phyloP scores from a whole-genome alignment of 1,140 invertebrate species.

The Caligus rogercresseyi region DNA sequence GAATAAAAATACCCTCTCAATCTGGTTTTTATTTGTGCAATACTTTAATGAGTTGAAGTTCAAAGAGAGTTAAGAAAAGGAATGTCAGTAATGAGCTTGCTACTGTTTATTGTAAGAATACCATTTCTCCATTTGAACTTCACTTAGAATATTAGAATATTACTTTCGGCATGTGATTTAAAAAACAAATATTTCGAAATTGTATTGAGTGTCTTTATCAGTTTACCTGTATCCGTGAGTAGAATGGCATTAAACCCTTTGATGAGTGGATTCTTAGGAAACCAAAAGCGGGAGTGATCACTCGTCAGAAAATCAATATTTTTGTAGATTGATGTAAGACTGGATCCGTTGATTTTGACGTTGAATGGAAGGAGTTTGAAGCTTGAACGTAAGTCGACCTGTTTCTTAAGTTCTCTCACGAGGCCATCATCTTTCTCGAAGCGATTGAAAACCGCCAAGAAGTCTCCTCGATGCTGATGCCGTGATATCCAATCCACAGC shows the following conservation, averaged over 20 bases:
- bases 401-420: not conserved
- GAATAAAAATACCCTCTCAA: no score
- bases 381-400: not conserved
- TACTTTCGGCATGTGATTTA: no score
- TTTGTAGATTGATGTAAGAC: slow-evolving; percentile 20
- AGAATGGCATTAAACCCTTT: slow-evolving; percentile 28
- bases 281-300: slow-evolving; percentile 29
- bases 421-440: not conserved
- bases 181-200: no score
- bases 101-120: no score
- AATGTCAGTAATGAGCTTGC: no score
- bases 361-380: slow-evolving; percentile 10
- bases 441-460: slow-evolving; percentile 23
- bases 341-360: slow-evolving; percentile 22
- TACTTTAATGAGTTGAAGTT: no score
- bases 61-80: no score
- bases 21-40: no score
- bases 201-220: no score
- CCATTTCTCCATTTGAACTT: no score
- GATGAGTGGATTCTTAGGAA: slow-evolving; percentile 22
- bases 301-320: slow-evolving; percentile 27
- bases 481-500: not conserved
- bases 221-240: slow-evolving; percentile 30
- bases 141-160: no score
- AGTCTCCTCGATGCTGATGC: not conserved